Conservation (phyloP, 2,888 invertebrate species). For the Campoplex capitator region DNA sequence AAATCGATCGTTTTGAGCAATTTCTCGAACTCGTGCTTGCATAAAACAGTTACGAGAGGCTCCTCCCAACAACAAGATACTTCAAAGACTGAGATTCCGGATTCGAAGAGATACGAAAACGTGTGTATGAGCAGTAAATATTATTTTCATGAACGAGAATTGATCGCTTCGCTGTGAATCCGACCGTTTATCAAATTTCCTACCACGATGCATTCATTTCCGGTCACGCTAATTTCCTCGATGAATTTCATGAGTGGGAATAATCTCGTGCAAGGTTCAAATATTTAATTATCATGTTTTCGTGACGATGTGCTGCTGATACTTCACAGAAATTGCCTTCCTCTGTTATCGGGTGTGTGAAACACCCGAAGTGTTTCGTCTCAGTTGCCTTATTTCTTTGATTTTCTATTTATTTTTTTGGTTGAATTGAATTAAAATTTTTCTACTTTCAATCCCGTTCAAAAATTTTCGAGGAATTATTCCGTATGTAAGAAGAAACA, state of each 20-base stretch:
- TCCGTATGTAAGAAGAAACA: not conserved
- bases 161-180: conserved; percentile 23
- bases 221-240: conserved; percentile 49
- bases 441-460: not conserved
- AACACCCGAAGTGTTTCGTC: conserved; percentile 18
- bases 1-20: conserved; percentile 39
- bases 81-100: conserved; percentile 40
- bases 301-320: not conserved
- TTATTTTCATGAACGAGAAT: conserved; percentile 40
- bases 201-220: conserved; percentile 50
- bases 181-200: conserved; percentile 59
- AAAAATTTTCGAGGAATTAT: not conserved
- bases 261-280: not conserved
- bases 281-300: not conserved
- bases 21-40: conserved; percentile 25
- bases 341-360: conserved; percentile 15
- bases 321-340: not conserved
- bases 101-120: conserved; percentile 11
- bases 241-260: not conserved
- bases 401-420: not conserved
- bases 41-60: conserved; percentile 20
- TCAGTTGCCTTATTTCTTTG: not conserved
- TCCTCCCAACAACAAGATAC: conserved; percentile 16
- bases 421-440: not conserved
- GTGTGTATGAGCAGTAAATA: not conserved